Percentiles rank a stretch among this genome's conserved stretches.
Evolutionary conservation across 2,113 vertebrate species (phyloP).

Genomic region (Lophochroa leadbeateri): DNA sequence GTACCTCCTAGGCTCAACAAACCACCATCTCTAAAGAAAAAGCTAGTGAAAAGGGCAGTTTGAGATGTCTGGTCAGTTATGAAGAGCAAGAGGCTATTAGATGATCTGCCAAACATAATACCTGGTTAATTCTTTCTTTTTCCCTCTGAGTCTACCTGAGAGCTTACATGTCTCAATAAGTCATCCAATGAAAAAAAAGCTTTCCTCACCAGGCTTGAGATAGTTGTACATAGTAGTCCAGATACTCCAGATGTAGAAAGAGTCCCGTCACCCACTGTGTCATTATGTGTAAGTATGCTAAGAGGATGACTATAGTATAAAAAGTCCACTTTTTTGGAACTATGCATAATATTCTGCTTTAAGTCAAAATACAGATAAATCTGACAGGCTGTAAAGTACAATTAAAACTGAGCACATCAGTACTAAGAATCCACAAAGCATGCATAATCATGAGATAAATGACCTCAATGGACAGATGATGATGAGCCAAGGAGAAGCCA

Average conservation of each 20-base stretch:
- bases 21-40: not conserved
- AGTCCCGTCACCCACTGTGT: not conserved
- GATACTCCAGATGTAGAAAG: not conserved
- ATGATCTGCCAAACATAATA: not conserved
- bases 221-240: not conserved
- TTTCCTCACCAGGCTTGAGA: not conserved
- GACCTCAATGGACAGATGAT: conserved; percentile 71
- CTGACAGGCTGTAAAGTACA: conserved; percentile 68
- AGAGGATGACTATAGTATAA: conserved; percentile 7
- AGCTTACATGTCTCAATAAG: not conserved
- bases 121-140: not conserved
- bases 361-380: conserved; percentile 64
- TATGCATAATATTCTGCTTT: conserved; percentile 33
- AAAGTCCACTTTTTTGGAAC: conserved; percentile 30
- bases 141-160: not conserved
- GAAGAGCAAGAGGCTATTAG: not conserved
- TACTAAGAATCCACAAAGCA: conserved; percentile 67
- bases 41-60: not conserved
- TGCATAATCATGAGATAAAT: conserved; percentile 73
- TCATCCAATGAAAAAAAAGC: not conserved
- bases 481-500: conserved; percentile 78
- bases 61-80: not conserved
- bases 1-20: not conserved
- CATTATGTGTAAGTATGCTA: not conserved
- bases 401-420: conserved; percentile 68